These are phyloP conservation scores for Littorina saxatilis DNA, from an alignment of 1,140 invertebrate genomes.

Conservation along the genomic window DNA sequence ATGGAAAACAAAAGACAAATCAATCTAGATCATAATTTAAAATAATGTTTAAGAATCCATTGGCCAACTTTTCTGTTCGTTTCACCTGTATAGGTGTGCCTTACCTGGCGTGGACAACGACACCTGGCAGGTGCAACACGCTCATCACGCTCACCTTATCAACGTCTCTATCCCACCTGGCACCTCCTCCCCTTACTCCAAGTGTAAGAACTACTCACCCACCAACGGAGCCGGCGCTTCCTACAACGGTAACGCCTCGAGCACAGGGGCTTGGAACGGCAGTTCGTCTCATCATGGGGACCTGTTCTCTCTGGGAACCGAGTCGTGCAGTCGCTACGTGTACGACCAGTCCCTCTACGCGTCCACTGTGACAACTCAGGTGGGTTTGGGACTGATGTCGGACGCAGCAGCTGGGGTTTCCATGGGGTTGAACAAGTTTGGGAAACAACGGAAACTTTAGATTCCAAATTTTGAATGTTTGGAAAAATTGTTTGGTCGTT, in stretches of 20 bases:
- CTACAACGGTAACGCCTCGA: background rate
- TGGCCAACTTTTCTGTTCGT: background rate
- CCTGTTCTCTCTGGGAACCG: background rate
- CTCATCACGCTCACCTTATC: background rate
- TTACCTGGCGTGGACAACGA: conserved; percentile 33
- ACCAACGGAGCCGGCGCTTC: too few species aligned
- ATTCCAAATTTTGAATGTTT: too few species aligned
- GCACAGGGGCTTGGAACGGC: background rate
- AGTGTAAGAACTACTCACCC: background rate
- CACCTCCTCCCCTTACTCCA: background rate
- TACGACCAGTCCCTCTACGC: conserved; percentile 25
- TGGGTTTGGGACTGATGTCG: background rate
- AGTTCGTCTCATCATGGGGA: background rate
- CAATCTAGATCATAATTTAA: too few species aligned
- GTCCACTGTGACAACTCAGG: conserved; percentile 10
- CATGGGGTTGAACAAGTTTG: too few species aligned
- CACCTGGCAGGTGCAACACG: background rate
- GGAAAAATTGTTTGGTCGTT: too few species aligned
- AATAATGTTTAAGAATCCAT: too few species aligned
- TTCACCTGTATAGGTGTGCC: conserved; percentile 12
- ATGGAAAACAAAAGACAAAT: too few species aligned
- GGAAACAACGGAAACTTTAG: too few species aligned
- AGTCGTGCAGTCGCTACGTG: conserved; percentile 19
- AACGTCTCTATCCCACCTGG: conserved; percentile 12
- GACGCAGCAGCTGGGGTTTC: too few species aligned